These are phyloP conservation scores for Papilio xuthus DNA, from an alignment of 1,140 invertebrate genomes.

Conservation along the genomic window DNA sequence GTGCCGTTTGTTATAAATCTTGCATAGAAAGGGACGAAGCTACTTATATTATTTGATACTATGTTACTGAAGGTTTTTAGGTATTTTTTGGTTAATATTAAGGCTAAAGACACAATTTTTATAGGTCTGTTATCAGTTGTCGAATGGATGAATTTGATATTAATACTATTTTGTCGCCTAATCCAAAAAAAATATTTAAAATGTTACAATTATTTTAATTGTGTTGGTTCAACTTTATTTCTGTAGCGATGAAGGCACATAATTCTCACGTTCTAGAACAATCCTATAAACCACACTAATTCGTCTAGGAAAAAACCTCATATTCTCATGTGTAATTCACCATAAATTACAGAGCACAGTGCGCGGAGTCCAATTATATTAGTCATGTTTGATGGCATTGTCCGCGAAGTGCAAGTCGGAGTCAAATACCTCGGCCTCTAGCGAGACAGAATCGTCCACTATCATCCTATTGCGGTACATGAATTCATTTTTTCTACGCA, in stretches of 20 bases:
- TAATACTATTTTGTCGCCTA: neutral
- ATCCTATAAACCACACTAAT: constrained; percentile 52
- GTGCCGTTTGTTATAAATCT: neutral
- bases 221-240: neutral
- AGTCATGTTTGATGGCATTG: constrained; percentile 67
- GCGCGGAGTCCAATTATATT: constrained; percentile 65
- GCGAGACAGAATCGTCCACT: constrained; percentile 43
- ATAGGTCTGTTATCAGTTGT: too few relatives aligned
- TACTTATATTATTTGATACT: neutral
- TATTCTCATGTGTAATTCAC: constrained; percentile 64
- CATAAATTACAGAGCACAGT: constrained; percentile 64
- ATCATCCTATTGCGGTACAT: constrained; percentile 62
- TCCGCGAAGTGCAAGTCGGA: constrained; percentile 55
- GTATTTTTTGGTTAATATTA: too few relatives aligned
- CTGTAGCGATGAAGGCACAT: constrained; percentile 44
- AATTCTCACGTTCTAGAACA: constrained; percentile 48
- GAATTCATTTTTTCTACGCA: constrained; percentile 56
- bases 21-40: neutral
- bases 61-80: too few relatives aligned
- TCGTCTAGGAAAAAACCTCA: constrained; percentile 54
- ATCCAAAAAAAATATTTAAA: neutral
- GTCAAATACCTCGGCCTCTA: constrained; percentile 58
- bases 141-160: too few relatives aligned
- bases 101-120: too few relatives aligned
- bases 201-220: neutral